Evolutionary conservation across 2,113 vertebrate species (phyloP), one percentile per base, ranked within the genome.

Genomic region (Aramus guarauna): DNA sequence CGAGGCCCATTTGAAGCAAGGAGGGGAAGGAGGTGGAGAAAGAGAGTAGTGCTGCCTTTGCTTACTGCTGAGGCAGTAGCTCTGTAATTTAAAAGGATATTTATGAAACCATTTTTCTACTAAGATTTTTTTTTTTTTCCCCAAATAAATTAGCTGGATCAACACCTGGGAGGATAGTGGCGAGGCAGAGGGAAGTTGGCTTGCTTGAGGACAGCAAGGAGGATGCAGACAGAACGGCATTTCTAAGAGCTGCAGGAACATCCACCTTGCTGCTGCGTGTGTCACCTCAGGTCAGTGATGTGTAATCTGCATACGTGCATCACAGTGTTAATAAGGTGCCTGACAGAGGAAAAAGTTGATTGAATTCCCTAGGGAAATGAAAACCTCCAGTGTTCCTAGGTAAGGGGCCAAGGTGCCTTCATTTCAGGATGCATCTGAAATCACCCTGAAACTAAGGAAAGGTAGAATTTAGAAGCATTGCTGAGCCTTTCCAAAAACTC

Each of bases 241-340:
- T 23, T 36, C 27, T 2, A 8, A 8, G 22, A 47, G 68, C 16
- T 6, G 27, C 8, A 27, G 71, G 13, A 39, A 26, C 5, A 6
- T 34, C 66, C 7, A 1, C 41, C 26, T 45, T 6, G 29, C 55
- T 55, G 29, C 9, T 2, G 22, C 0, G 1, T 0, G 3, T 4
- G 23, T 62, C 34, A 37, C 47, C 43, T 47, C 79, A 72, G 86
- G 64, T 63, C 52, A 91, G 86, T 4, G 32, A 37, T 0, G 0
- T 3, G 23, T 7, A 12, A n/a, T 6, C 21, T 63, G 36, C 4
- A 3, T 2, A 1, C 0, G 0, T 1, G 7, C 36, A 26, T 50
- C 11, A 21, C 2, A 0, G 20, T 14, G 52, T n/a, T 64, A 47
- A 5, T 2, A 16, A 36, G 27, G 18, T 62, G 45, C 59, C 41